phyloP scores from a whole-genome alignment of 2,113 vertebrate species.

The Sardina pilchardus region DNA sequence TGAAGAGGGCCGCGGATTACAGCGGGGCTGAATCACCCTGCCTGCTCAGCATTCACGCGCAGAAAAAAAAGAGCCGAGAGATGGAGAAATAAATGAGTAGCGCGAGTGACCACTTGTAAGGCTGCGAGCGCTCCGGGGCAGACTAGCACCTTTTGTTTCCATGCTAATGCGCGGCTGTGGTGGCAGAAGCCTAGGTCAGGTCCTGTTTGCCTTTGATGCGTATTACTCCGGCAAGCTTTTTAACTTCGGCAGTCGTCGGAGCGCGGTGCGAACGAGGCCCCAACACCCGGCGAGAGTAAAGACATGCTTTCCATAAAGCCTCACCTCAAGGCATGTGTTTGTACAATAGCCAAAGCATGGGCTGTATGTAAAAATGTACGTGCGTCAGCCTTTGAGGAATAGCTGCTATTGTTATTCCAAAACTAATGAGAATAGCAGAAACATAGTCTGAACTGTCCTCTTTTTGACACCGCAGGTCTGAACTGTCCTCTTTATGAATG shows the following conservation, averaged over 20 bases:
- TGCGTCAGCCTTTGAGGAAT: slow-evolving; percentile 10
- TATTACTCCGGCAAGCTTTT: slow-evolving; percentile 62
- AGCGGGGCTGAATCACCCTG: slow-evolving; percentile 50
- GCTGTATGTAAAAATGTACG: slow-evolving; percentile 31
- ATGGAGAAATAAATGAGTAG: slow-evolving; percentile 69
- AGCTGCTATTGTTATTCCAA: neutral
- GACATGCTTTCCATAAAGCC: slow-evolving; percentile 65
- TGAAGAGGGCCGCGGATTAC: slow-evolving; percentile 57
- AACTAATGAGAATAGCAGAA: neutral
- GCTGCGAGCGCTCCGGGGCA: slow-evolving; percentile 62
- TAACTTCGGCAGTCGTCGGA: slow-evolving; percentile 39
- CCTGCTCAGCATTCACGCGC: slow-evolving; percentile 67
- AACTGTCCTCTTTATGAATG: neutral
- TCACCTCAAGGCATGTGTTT: slow-evolving; percentile 68
- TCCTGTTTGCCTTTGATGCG: slow-evolving; percentile 70
- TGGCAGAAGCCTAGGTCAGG: slow-evolving; percentile 65
- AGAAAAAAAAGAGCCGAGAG: slow-evolving; percentile 56
- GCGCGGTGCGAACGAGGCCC: slow-evolving; percentile 56
- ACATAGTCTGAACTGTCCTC: neutral
- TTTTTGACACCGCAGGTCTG: neutral
- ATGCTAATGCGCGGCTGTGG: slow-evolving; percentile 75
- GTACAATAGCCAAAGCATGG: slow-evolving; percentile 54
- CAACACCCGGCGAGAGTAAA: slow-evolving; percentile 69
- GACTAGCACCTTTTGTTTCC: slow-evolving; percentile 67
- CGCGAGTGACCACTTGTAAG: slow-evolving; percentile 72